Percentiles rank a stretch among this genome's conserved stretches.
Evolutionary conservation across 2,888 invertebrate species (phyloP).

Genomic region (Pseudeuparius sepicola): DNA sequence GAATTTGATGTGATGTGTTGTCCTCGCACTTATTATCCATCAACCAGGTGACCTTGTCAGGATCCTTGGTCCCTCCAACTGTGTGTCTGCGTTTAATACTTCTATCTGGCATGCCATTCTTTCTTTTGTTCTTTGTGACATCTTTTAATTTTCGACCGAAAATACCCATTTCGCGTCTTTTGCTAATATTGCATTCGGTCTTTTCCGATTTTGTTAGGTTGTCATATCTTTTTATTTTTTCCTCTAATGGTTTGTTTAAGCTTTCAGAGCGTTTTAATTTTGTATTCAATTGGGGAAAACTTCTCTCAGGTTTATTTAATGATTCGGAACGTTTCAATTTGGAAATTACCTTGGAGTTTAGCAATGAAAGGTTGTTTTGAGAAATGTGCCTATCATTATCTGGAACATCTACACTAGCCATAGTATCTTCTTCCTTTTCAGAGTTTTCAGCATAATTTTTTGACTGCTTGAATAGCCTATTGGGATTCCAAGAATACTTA

Average conservation of each 20-base stretch:
- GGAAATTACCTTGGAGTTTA: conserved; percentile 19
- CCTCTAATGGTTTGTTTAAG: conserved; percentile 45
- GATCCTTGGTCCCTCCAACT: conserved; percentile 88
- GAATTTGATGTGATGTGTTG: conserved; percentile 32
- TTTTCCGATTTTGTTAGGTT: conserved; percentile 63
- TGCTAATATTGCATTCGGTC: conserved; percentile 69
- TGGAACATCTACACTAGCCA: conserved; percentile 32
- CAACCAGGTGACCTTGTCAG: conserved; percentile 50
- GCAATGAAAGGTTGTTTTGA: conserved; percentile 25
- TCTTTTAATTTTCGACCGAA: conserved; percentile 40
- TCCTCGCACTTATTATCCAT: conserved; percentile 43
- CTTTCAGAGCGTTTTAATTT: conserved; percentile 53
- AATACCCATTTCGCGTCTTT: conserved; percentile 49
- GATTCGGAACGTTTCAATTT: conserved; percentile 53
- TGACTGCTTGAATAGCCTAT: conserved; percentile 29
- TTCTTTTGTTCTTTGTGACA: conserved; percentile 58
- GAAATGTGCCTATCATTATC: conserved; percentile 35
- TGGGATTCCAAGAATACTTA: conserved; percentile 29
- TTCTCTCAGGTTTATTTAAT: conserved; percentile 46
- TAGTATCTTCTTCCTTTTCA: conserved; percentile 41
- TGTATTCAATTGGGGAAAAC: conserved; percentile 36
- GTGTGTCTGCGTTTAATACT: conserved; percentile 85
- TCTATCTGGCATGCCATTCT: conserved; percentile 69
- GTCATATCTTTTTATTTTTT: conserved; percentile 48
- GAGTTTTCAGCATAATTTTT: conserved; percentile 37